Evolutionary conservation across 1,140 invertebrate genomes (phyloP).

Genomic region (Drosophila novamexicana): DNA sequence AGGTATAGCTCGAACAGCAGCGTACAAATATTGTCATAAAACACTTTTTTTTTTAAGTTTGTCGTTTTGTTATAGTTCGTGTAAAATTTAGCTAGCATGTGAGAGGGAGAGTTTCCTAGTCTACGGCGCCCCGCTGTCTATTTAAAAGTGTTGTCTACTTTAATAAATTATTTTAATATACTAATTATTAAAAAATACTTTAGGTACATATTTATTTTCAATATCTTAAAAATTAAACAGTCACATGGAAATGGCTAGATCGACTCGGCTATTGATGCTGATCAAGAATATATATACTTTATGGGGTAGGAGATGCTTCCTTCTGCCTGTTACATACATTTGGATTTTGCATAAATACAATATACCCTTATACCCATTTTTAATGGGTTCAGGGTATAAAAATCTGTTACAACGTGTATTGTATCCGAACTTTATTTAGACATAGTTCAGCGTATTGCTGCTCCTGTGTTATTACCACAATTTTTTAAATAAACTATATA

Average conservation of each 20-base stretch:
- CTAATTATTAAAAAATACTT: constrained; percentile 8
- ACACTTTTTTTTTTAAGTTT: constrained; percentile 62
- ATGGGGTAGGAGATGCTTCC: too few relatives aligned
- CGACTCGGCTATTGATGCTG: too few relatives aligned
- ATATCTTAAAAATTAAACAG: not conserved
- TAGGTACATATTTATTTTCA: constrained; percentile 25
- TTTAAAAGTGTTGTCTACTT: constrained; percentile 48
- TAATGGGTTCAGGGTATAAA: not conserved
- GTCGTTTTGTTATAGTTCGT: constrained; percentile 32
- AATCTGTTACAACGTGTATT: constrained; percentile 28
- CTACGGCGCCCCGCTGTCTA: constrained; percentile 6
- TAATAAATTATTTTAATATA: not conserved
- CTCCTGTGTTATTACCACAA: constrained; percentile 62
- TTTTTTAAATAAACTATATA: constrained; percentile 64
- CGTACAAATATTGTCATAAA: constrained; percentile 79
- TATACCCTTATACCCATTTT: too few relatives aligned
- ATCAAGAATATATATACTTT: too few relatives aligned
- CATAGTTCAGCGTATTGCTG: constrained; percentile 49
- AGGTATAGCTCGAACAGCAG: constrained; percentile 70
- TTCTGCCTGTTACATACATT: too few relatives aligned
- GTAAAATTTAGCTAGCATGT: constrained; percentile 68
- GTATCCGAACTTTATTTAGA: constrained; percentile 71
- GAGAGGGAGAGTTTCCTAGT: constrained; percentile 29
- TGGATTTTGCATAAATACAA: too few relatives aligned
- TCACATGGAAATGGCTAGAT: not conserved